These are phyloP conservation scores for Tragelaphus eurycerus DNA, from an alignment of 2,797 vertebrate genomes.

Conservation along the genomic window DNA sequence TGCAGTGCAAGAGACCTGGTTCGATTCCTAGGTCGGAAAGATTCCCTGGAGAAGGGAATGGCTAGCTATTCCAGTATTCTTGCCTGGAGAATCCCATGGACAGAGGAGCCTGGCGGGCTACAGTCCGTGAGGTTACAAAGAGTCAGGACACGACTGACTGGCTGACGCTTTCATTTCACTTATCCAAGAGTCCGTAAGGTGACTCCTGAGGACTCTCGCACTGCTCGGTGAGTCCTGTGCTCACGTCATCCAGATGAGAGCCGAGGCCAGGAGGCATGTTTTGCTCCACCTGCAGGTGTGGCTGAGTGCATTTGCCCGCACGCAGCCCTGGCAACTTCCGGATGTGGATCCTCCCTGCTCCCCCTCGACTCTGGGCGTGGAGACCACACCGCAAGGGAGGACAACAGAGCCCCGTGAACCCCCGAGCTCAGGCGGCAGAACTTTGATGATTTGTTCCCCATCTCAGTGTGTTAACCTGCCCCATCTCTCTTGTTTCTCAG, in stretches of 20 bases:
- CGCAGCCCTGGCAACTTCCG: neutral
- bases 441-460: fast-evolving
- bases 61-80: neutral
- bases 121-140: neutral
- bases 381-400: neutral
- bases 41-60: neutral
- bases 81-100: neutral
- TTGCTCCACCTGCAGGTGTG: too few species aligned
- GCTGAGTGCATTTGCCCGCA: neutral
- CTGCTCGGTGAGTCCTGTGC: neutral
- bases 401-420: fast-evolving
- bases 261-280: neutral
- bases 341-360: neutral
- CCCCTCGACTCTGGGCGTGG: too few species aligned
- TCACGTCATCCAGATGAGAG: neutral
- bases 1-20: neutral
- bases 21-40: neutral
- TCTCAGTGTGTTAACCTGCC: neutral
- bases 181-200: neutral
- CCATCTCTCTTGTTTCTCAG: neutral
- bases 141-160: neutral
- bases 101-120: neutral
- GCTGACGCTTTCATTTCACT: neutral
- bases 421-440: neutral
- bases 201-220: neutral